Percentiles rank a stretch among this genome's conserved stretches.
These are phyloP conservation scores for Felis chaus DNA, from an alignment of 2,113 vertebrate genomes.

Conservation along the genomic window DNA sequence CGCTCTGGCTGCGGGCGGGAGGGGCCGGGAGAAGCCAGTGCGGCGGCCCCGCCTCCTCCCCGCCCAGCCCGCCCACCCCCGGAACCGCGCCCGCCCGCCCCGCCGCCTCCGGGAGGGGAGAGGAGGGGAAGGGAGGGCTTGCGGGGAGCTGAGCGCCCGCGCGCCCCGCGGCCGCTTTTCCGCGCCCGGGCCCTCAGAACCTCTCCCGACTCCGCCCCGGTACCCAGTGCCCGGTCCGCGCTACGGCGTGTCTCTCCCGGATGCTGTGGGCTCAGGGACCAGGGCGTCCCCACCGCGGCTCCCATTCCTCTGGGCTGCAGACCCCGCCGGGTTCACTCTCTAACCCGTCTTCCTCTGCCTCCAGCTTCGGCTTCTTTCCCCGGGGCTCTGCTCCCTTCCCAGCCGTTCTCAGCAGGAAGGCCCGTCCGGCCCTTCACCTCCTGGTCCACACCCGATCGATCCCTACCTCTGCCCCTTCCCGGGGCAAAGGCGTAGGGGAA, in stretches of 20 bases:
- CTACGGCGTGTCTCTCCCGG: neutral
- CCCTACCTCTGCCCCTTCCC: neutral
- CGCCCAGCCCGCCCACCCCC: slow-evolving; percentile 71
- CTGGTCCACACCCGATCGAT: neutral
- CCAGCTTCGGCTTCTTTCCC: neutral
- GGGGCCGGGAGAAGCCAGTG: slow-evolving; percentile 56
- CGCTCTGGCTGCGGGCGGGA: slow-evolving; percentile 52
- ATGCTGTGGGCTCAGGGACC: neutral
- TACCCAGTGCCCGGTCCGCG: neutral
- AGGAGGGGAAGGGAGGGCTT: neutral
- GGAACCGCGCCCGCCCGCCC: slow-evolving; percentile 74
- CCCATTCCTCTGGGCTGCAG: neutral
- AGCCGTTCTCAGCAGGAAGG: neutral
- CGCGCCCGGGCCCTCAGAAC: neutral
- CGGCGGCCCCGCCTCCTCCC: slow-evolving; percentile 74
- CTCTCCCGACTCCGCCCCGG: neutral
- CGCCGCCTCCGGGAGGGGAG: neutral
- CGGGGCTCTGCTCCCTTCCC: neutral
- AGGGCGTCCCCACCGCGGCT: neutral
- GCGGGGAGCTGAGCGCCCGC: neutral
- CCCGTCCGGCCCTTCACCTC: neutral
- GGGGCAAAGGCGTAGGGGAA: neutral
- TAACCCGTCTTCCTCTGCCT: neutral
- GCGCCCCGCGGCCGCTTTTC: slow-evolving; percentile 15
- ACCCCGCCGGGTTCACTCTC: neutral